Evolutionary conservation across 2,888 invertebrate species (phyloP).

Genomic region (Caenorhabditis japonica): DNA sequence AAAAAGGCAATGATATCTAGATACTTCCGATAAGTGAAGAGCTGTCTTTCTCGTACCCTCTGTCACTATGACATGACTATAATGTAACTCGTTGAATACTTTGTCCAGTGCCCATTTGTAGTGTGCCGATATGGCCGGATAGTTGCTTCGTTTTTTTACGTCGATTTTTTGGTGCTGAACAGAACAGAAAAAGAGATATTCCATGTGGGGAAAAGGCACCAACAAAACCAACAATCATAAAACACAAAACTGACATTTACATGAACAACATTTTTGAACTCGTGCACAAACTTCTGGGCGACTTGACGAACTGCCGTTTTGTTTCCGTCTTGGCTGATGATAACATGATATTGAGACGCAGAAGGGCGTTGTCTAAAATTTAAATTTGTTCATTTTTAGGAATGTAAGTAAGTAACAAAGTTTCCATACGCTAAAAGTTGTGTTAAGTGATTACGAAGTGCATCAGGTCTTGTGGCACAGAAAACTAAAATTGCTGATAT

Average conservation of each 20-base stretch:
- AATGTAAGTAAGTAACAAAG: no score
- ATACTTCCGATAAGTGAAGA: not conserved
- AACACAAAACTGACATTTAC: slow-evolving; percentile 48
- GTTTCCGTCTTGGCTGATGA: slow-evolving; percentile 74
- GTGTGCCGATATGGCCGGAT: slow-evolving; percentile 86
- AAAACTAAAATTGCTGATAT: slow-evolving; percentile 72
- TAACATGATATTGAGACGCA: slow-evolving; percentile 66
- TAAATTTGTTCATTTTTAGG: not conserved
- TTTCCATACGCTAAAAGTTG: slow-evolving; percentile 68
- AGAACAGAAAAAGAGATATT: not conserved
- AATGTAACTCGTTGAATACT: slow-evolving; percentile 87
- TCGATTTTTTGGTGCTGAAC: slow-evolving; percentile 53
- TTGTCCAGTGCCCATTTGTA: slow-evolving; percentile 96
- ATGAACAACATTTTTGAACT: slow-evolving; percentile 36
- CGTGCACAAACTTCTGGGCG: slow-evolving; percentile 44
- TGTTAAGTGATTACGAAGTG: slow-evolving; percentile 71
- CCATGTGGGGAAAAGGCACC: no score
- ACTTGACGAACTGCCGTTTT: slow-evolving; percentile 58
- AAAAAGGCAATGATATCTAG: slow-evolving; percentile 56
- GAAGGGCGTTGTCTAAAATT: slow-evolving; percentile 62
- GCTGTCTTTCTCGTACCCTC: slow-evolving; percentile 83
- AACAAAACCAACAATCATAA: no score
- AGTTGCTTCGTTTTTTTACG: slow-evolving; percentile 51
- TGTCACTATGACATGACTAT: slow-evolving; percentile 91
- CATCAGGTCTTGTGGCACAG: slow-evolving; percentile 68